A percentile compares a stretch with the other conserved stretches of the same genome.
These are phyloP conservation scores for Anas platyrhynchos DNA, from an alignment of 2,113 vertebrate species.

Conservation along the genomic window DNA sequence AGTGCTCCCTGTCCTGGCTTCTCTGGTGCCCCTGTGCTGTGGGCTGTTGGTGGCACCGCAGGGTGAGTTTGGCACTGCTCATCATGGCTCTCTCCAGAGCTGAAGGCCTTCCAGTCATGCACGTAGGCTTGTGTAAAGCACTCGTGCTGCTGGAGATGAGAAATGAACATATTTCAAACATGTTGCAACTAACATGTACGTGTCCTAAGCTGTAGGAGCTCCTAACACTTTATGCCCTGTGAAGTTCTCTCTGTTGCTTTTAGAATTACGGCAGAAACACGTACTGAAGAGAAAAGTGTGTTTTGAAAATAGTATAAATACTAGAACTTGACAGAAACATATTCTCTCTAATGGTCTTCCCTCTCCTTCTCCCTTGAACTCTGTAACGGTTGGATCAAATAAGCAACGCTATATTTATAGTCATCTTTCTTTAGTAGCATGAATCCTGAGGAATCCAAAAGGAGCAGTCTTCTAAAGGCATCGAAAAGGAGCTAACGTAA, in stretches of 20 bases:
- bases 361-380: background rate
- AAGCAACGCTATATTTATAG: background rate
- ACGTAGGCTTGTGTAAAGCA: background rate
- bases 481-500: rapidly evolving
- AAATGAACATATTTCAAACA: background rate
- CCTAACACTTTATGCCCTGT: background rate
- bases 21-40: background rate
- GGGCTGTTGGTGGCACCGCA: background rate
- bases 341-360: background rate
- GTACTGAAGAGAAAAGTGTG: background rate
- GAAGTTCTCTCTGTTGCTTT: background rate
- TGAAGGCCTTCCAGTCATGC: background rate
- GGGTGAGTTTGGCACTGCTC: background rate
- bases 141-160: background rate
- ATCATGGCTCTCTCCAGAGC: background rate
- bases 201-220: background rate
- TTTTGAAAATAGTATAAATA: background rate
- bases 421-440: background rate
- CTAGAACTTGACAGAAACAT: background rate
- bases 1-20: rapidly evolving
- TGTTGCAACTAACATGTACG: background rate
- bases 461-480: background rate
- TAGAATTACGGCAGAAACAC: background rate
- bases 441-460: background rate
- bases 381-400: background rate